phyloP scores from a whole-genome alignment of 2,797 vertebrate genomes.

The Sebastes nivosus region DNA sequence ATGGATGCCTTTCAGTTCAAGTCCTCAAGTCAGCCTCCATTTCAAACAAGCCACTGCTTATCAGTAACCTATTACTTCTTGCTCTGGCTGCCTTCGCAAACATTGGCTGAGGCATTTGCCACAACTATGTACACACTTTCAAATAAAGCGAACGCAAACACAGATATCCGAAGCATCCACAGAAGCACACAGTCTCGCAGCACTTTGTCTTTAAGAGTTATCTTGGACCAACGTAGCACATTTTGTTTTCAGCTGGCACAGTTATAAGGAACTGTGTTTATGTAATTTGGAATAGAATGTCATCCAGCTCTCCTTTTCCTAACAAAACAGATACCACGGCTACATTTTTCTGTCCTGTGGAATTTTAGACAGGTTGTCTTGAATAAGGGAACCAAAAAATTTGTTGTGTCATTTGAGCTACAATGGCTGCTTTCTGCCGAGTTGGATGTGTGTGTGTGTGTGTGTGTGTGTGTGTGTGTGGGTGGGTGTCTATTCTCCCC shows the following conservation, averaged over 20 bases:
- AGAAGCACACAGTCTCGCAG: neutral
- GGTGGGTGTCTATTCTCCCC: constrained; percentile 59
- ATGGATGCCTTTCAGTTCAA: constrained; percentile 59
- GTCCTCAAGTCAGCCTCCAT: constrained; percentile 58
- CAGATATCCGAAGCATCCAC: constrained; percentile 33
- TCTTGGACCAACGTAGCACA: neutral
- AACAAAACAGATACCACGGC: constrained; percentile 37
- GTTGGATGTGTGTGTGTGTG: constrained; percentile 47
- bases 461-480: constrained; percentile 53
- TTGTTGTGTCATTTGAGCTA: constrained; percentile 41
- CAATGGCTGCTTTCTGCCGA: constrained; percentile 59
- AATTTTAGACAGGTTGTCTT: constrained; percentile 38
- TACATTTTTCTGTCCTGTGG: constrained; percentile 11
- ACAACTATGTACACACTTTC: constrained; percentile 58
- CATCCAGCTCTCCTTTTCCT: constrained; percentile 2
- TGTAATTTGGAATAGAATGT: constrained; percentile 15
- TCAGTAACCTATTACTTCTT: constrained; percentile 77
- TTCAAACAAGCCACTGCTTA: constrained; percentile 71
- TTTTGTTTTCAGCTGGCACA: constrained; percentile 24
- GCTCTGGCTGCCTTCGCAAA: constrained; percentile 58
- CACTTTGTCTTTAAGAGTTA: constrained; percentile 28
- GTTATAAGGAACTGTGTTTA: constrained; percentile 13
- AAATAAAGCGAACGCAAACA: constrained; percentile 44
- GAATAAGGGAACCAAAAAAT: constrained; percentile 34
- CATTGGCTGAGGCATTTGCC: constrained; percentile 48